Percentiles rank a stretch among this genome's conserved stretches.
Evolutionary conservation across 2,113 vertebrate genomes (phyloP).

Genomic region (Centrocercus urophasianus): DNA sequence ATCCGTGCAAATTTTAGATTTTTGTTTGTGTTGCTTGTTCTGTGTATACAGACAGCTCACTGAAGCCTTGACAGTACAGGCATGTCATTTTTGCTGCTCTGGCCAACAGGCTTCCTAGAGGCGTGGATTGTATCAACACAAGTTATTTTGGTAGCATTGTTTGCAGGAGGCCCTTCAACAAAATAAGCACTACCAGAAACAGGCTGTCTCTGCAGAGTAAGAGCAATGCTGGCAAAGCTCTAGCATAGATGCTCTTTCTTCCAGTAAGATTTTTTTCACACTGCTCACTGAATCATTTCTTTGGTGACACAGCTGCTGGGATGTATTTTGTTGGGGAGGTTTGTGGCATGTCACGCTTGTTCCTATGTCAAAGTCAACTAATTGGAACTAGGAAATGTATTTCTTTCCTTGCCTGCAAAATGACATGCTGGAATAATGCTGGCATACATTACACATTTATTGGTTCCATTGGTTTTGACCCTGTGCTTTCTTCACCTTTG

Average conservation of each 20-base stretch:
- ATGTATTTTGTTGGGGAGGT: neutral
- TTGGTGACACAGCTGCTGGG: neutral
- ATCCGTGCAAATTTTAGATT: neutral
- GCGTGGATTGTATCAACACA: neutral
- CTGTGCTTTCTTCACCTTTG: neutral
- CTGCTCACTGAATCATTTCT: neutral
- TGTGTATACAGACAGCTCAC: neutral
- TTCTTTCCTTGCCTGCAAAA: neutral
- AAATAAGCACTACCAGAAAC: neutral
- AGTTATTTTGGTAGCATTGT: neutral
- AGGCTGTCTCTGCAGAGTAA: neutral
- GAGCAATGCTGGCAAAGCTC: neutral
- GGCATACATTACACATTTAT: neutral
- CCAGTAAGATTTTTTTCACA: neutral
- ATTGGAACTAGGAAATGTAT: neutral
- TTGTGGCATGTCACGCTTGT: neutral
- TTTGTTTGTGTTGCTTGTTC: neutral
- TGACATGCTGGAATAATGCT: neutral
- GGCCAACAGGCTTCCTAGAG: neutral
- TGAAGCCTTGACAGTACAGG: neutral
- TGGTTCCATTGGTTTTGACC: neutral
- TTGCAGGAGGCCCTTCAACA: neutral
- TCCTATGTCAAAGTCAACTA: neutral
- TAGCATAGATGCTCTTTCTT: neutral
- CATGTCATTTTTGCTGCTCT: neutral